Conservation (phyloP, 1,140 invertebrate genomes). For the Dendroctonus valens region DNA sequence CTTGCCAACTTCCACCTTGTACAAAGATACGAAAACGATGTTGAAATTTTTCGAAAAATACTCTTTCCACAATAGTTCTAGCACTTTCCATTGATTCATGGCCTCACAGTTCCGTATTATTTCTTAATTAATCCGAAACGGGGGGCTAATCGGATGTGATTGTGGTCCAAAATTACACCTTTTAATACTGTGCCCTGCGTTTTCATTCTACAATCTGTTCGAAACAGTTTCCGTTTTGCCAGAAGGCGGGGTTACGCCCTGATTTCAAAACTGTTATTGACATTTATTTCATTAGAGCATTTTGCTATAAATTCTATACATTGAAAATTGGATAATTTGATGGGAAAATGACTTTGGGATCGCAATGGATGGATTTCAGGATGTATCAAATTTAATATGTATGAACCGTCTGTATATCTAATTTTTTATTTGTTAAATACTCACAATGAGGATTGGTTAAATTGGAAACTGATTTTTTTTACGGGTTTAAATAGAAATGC, state of each 20-base stretch:
- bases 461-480: too few species aligned
- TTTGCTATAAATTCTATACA: slow-evolving; percentile 23
- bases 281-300: slow-evolving; percentile 45
- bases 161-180: slow-evolving; percentile 47
- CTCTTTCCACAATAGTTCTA: too few species aligned
- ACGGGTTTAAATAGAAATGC: too few species aligned
- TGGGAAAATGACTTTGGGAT: slow-evolving; percentile 24
- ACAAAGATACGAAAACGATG: too few species aligned
- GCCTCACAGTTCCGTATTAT: too few species aligned
- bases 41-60: too few species aligned
- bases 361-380: background rate
- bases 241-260: slow-evolving; percentile 1
- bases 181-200: slow-evolving; percentile 32
- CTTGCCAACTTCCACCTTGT: too few species aligned
- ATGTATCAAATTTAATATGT: too few species aligned
- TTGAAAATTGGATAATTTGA: slow-evolving; percentile 36
- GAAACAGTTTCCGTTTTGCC: background rate
- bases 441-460: too few species aligned
- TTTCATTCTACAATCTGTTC: background rate
- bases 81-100: too few species aligned
- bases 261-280: slow-evolving; percentile 41
- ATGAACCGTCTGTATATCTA: too few species aligned
- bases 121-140: slow-evolving; percentile 48
- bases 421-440: too few species aligned
- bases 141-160: slow-evolving; percentile 48